These are phyloP conservation scores for Temnothorax curvispinosus DNA, from an alignment of 1,140 invertebrate genomes.

Conservation along the genomic window DNA sequence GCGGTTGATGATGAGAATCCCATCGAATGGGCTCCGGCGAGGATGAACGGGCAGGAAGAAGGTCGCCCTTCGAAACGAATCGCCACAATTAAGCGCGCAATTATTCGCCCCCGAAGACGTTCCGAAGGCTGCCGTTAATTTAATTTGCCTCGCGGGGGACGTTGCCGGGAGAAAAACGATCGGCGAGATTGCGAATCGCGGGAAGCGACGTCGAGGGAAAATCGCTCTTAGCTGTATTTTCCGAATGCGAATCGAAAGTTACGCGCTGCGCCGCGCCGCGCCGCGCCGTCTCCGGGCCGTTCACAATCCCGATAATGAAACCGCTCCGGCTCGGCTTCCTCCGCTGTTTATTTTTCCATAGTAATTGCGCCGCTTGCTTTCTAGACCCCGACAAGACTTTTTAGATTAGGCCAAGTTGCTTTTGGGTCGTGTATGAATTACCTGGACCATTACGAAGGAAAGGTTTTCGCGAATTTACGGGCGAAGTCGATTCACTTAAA, in stretches of 20 bases:
- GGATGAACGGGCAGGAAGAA: constrained; percentile 15
- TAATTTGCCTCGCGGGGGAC: constrained; percentile 72
- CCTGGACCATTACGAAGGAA: neutral
- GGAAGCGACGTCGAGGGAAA: constrained; percentile 42
- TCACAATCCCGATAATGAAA: constrained; percentile 60
- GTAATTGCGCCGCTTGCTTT: constrained; percentile 35
- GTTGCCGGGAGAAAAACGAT: constrained; percentile 67
- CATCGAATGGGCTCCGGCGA: constrained; percentile 38
- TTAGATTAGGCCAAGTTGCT: constrained; percentile 46
- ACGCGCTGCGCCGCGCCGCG: neutral
- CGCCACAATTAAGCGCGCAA: constrained; percentile 74
- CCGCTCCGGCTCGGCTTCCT: neutral
- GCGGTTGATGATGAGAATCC: constrained; percentile 56
- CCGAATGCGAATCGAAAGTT: constrained; percentile 63
- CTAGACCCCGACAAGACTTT: constrained; percentile 36
- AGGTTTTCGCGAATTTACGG: constrained; percentile 34
- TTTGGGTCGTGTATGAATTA: constrained; percentile 48
- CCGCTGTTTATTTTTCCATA: constrained; percentile 58
- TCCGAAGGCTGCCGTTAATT: constrained; percentile 63
- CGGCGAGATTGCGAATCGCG: constrained; percentile 67
- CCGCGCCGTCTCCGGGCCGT: constrained; percentile 9
- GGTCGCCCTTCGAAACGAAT: constrained; percentile 65
- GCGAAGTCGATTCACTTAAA: constrained; percentile 27
- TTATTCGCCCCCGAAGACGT: constrained; percentile 71
- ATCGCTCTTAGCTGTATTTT: constrained; percentile 68